These are phyloP conservation scores for Cirrhinus molitorella DNA, from an alignment of 2,797 vertebrate genomes.

Conservation along the genomic window DNA sequence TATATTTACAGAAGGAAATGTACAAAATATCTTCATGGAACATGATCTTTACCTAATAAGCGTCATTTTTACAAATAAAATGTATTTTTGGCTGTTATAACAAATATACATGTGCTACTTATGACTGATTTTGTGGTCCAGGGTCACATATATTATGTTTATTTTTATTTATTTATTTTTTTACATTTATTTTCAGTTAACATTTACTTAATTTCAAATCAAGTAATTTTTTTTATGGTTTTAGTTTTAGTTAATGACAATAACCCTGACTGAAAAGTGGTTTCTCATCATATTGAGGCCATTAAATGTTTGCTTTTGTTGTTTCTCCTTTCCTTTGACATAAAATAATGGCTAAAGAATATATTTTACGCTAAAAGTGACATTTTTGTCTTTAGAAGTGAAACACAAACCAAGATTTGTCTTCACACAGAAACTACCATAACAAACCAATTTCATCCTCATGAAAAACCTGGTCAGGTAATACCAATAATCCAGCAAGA, in stretches of 20 bases:
- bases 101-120: too few relatives aligned
- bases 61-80: too few relatives aligned
- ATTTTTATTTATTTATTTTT: too few relatives aligned
- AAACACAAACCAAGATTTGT: conserved; percentile 47
- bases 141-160: too few relatives aligned
- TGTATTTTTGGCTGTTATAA: too few relatives aligned
- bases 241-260: neutral
- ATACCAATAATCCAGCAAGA: conserved; percentile 70
- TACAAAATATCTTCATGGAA: too few relatives aligned
- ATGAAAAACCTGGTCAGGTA: conserved; percentile 72
- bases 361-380: neutral
- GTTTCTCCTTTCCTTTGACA: neutral
- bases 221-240: too few relatives aligned
- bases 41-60: too few relatives aligned
- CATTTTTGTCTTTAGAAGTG: neutral
- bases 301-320: neutral
- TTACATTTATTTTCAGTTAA: too few relatives aligned
- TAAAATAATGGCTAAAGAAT: neutral
- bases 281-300: neutral
- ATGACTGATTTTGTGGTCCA: too few relatives aligned
- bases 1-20: too few relatives aligned
- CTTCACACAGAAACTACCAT: conserved; percentile 65
- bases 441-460: conserved; percentile 77
- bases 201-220: too few relatives aligned
- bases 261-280: neutral